Evolutionary conservation across 2,888 invertebrate genomes (phyloP).

Genomic region (Leptinotarsa haldemani): DNA sequence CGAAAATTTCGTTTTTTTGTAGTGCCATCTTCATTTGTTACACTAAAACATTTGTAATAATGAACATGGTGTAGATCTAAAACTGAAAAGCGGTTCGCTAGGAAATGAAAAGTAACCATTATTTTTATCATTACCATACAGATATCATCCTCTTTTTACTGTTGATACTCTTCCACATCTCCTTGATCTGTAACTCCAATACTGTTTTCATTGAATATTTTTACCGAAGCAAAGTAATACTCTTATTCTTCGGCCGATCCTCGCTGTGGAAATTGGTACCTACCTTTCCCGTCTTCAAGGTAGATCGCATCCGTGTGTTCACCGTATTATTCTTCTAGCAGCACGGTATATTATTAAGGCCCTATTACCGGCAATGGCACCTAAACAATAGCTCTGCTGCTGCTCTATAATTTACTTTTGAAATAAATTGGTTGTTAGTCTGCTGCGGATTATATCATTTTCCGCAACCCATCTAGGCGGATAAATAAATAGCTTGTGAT

Average conservation of each 20-base stretch:
- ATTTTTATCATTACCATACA: no score
- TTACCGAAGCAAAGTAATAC: not conserved
- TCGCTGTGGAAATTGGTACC: slow-evolving; percentile 20
- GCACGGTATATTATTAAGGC: slow-evolving; percentile 50
- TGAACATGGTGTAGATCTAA: no score
- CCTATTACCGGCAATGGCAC: slow-evolving; percentile 51
- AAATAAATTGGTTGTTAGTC: slow-evolving; percentile 57
- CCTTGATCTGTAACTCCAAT: no score
- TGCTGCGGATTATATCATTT: slow-evolving; percentile 38
- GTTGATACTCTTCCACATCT: no score
- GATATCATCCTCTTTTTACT: no score
- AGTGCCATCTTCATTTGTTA: no score
- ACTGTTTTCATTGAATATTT: not conserved
- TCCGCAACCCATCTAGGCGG: slow-evolving; percentile 19
- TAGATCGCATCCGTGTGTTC: slow-evolving; percentile 36
- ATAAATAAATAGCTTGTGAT: slow-evolving; percentile 9
- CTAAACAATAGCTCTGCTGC: slow-evolving; percentile 54
- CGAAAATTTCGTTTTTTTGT: no score
- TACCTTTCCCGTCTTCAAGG: slow-evolving; percentile 29
- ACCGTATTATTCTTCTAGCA: slow-evolving; percentile 28
- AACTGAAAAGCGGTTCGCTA: no score
- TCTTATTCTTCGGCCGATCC: not conserved
- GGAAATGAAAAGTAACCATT: no score
- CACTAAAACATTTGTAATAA: no score
- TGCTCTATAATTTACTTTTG: slow-evolving; percentile 56